These are phyloP conservation scores for Aeoliscus strigatus DNA, from an alignment of 2,797 vertebrate genomes.

Conservation along the genomic window DNA sequence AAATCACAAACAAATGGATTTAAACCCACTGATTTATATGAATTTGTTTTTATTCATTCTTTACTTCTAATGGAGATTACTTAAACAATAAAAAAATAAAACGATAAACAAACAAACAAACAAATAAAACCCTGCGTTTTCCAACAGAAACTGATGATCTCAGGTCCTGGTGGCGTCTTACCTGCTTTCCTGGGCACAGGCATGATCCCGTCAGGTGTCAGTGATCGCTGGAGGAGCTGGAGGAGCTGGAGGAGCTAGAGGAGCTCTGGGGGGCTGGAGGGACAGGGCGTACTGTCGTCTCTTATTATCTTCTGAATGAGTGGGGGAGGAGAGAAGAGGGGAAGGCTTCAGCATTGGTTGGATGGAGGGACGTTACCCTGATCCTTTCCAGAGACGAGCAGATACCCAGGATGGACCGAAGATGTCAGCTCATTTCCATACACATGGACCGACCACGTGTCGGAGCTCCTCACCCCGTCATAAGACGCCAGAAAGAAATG, in stretches of 20 bases:
- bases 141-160: background rate
- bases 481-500: background rate
- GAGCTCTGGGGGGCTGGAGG: too few species aligned
- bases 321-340: slow-evolving; percentile 11
- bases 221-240: too few species aligned
- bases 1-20: too few species aligned
- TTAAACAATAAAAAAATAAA: too few species aligned
- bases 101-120: too few species aligned
- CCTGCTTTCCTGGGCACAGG: slow-evolving; percentile 69
- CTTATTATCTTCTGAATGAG: slow-evolving; percentile 65
- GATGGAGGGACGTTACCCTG: slow-evolving; percentile 52
- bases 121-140: too few species aligned
- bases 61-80: too few species aligned
- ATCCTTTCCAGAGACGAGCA: slow-evolving; percentile 40
- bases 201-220: slow-evolving; percentile 53
- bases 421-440: slow-evolving; percentile 34
- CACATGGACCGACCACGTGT: slow-evolving; percentile 34
- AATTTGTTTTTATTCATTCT: too few species aligned
- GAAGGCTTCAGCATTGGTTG: slow-evolving; percentile 20
- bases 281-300: too few species aligned
- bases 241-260: too few species aligned
- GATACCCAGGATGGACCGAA: slow-evolving; percentile 34
- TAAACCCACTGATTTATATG: too few species aligned
- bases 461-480: background rate
- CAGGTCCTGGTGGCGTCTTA: too few species aligned